These are phyloP conservation scores for Manis pentadactyla DNA, from an alignment of 2,797 vertebrate species.

Conservation along the genomic window DNA sequence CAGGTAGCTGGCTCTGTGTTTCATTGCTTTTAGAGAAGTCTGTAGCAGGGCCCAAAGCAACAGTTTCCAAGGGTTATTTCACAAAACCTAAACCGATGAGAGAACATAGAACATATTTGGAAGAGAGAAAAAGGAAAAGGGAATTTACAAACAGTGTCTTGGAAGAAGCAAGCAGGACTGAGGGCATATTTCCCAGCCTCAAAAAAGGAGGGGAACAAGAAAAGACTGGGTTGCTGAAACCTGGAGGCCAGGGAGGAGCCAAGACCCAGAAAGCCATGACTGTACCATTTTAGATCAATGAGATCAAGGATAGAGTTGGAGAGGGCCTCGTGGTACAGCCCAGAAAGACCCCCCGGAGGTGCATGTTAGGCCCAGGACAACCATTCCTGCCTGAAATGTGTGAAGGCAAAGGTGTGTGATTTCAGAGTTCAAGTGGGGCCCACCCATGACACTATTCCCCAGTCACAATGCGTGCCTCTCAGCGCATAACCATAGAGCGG, in stretches of 20 bases:
- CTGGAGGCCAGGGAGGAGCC: background rate
- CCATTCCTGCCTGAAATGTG: background rate
- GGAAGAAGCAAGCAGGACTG: background rate
- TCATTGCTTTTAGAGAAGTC: background rate
- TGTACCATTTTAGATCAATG: background rate
- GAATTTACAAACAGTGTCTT: background rate
- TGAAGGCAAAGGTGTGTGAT: background rate
- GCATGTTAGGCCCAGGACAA: background rate
- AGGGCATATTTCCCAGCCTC: background rate
- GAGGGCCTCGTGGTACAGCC: background rate
- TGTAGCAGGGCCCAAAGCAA: background rate
- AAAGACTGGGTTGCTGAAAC: background rate
- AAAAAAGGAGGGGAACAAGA: background rate
- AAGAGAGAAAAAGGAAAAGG: background rate
- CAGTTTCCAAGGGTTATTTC: background rate
- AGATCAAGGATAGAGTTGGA: background rate
- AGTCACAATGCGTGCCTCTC: background rate
- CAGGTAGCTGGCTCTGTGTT: background rate
- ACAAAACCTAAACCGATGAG: background rate
- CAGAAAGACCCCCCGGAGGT: fast-evolving
- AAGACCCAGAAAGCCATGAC: background rate
- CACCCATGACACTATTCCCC: background rate
- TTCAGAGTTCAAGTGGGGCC: background rate
- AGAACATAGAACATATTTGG: background rate
- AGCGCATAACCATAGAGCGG: no score